Percentiles rank a stretch among this genome's conserved stretches.
Evolutionary conservation across 2,113 vertebrate species (phyloP).

Genomic region (Miniopterus natalensis): DNA sequence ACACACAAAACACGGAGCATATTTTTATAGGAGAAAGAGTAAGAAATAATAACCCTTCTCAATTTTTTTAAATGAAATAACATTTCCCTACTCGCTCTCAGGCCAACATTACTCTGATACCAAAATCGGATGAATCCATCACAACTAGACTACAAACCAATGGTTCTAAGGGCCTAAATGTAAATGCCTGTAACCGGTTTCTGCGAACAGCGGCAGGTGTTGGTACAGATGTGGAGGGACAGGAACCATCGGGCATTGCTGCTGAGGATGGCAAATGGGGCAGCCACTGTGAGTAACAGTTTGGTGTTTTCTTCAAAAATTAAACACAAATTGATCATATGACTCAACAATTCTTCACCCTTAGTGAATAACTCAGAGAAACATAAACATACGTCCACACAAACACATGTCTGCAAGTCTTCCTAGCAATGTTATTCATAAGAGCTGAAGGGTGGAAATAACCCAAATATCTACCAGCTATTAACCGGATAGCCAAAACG

Average conservation of each 20-base stretch:
- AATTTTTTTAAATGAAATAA: neutral
- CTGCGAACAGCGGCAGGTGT: neutral
- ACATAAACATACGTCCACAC: neutral
- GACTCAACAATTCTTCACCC: neutral
- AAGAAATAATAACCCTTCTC: neutral
- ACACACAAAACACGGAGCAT: neutral
- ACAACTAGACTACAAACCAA: neutral
- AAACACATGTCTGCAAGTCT: neutral
- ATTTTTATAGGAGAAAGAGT: neutral
- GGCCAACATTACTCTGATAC: neutral
- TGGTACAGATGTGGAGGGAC: neutral
- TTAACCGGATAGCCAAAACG: neutral
- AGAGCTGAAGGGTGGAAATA: neutral
- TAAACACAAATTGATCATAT: neutral
- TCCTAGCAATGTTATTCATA: neutral
- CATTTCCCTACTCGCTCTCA: neutral
- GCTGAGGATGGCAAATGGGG: neutral
- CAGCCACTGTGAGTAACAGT: neutral
- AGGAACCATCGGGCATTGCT: neutral
- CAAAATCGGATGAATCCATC: neutral
- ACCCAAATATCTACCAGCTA: neutral
- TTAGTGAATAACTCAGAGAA: neutral
- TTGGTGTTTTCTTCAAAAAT: neutral
- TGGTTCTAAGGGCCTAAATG: neutral
- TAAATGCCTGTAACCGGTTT: neutral